phyloP scores from a whole-genome alignment of 1,140 invertebrate genomes.

The Papilio xuthus region DNA sequence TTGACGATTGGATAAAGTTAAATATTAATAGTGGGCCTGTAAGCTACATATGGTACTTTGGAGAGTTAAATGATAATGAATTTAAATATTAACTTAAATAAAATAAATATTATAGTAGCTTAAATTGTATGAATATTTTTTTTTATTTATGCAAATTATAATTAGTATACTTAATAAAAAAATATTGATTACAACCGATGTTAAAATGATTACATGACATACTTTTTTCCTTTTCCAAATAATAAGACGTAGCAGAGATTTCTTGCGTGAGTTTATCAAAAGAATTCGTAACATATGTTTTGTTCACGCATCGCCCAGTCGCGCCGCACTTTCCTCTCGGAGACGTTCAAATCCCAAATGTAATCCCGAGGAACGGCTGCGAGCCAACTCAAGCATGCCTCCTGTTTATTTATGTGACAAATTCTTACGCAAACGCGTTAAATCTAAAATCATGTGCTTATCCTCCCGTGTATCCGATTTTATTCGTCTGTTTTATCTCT shows the following conservation, averaged over 20 bases:
- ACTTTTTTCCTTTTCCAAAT: slow-evolving; percentile 39
- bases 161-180: no score
- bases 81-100: no score
- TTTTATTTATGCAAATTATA: no score
- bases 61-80: no score
- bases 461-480: slow-evolving; percentile 58
- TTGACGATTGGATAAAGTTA: no score
- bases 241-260: slow-evolving; percentile 60
- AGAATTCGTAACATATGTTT: slow-evolving; percentile 78
- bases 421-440: slow-evolving; percentile 72
- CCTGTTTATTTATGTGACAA: slow-evolving; percentile 81
- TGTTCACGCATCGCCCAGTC: slow-evolving; percentile 63
- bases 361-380: slow-evolving; percentile 76
- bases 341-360: slow-evolving; percentile 73
- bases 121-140: no score
- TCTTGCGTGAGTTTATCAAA: slow-evolving; percentile 58
- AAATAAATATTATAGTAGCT: no score
- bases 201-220: no score
- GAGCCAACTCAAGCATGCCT: slow-evolving; percentile 73
- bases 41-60: no score
- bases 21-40: no score
- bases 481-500: slow-evolving; percentile 40
- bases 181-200: no score
- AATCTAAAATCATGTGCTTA: slow-evolving; percentile 74
- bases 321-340: slow-evolving; percentile 51